Evolutionary conservation across 2,888 invertebrate genomes (phyloP), one percentile per base, ranked within the genome.

Genomic region (Epinotia bilunana): DNA sequence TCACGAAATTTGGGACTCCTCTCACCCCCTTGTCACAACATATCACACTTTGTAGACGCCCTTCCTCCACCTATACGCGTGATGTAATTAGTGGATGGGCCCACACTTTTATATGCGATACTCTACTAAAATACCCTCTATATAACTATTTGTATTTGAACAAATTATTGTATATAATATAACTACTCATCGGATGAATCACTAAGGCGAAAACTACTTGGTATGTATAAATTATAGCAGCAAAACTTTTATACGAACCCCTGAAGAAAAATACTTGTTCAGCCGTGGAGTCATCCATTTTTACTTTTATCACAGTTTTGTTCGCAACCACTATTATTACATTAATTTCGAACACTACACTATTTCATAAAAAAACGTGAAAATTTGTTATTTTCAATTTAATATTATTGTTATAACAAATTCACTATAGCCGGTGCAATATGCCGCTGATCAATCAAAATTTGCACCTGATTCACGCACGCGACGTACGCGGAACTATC

Each of bases 401-500:
- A 53, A 53, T 53, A 53, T 60, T 20, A 7, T 13, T 16, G 13
- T 46, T 18, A 55, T 0, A 5, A 61, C 23, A 20, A 67, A 18
- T 39, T 43, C 70, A 72, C 43, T 9, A 12, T 61, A 12, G 23
- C 62, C 18, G 18, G 43, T 65, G 60, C 43, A 46, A 71, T 67
- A 61, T 57, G 57, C 49, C 39, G 63, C 12, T 67, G 49, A 55
- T 33, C 16, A 69, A 33, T 73, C 46, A 60, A 70, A 57, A 86
- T 89, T 91, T 87, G 88, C 92, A 93, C 93, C 93, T 93, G 92
- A 90, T 81, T 82, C 84, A 84, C 82, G 85, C 84, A 81, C 79
- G 86, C 86, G 83, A 87, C 86, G 87, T 84, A 92, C 84, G 89
- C 93, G 93, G 92, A 93, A 93, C 91, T 90, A 86, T 81, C 82